Percentiles rank a stretch among this genome's conserved stretches.
phyloP scores from a whole-genome alignment of 2,113 vertebrate species.

The Dolichallabes microphthalmus region DNA sequence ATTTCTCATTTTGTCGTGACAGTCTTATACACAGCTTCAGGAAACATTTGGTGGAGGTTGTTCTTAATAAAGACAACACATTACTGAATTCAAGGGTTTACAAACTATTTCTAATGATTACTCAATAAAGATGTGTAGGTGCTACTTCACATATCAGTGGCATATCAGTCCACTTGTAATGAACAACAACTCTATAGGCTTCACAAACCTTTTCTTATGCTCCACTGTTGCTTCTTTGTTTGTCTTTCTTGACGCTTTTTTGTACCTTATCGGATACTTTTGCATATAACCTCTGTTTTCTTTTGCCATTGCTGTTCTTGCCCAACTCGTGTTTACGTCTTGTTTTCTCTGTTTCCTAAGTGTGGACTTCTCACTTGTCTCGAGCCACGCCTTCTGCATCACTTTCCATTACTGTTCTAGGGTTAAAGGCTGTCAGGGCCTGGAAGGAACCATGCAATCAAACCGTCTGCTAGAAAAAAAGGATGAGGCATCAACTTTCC shows the following conservation, averaged over 20 bases:
- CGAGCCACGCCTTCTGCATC: not conserved
- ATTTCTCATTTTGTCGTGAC: not conserved
- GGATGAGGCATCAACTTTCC: not conserved
- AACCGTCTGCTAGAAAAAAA: not conserved
- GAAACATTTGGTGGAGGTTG: not conserved
- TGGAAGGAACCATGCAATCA: not conserved
- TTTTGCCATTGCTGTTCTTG: not conserved
- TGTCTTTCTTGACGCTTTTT: not conserved
- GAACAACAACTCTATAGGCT: not conserved
- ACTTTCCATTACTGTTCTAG: not conserved
- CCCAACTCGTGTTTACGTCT: not conserved
- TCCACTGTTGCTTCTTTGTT: not conserved
- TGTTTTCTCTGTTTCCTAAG: not conserved
- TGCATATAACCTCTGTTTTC: not conserved
- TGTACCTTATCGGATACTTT: not conserved
- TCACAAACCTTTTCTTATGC: not conserved
- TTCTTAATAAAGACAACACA: not conserved
- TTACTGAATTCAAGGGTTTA: not conserved
- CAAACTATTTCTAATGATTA: not conserved
- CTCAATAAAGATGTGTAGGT: not conserved
- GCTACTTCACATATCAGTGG: not conserved
- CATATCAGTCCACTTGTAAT: not conserved
- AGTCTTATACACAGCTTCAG: not conserved
- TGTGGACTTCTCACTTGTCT: not conserved
- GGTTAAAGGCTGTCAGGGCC: not conserved